Evolutionary conservation across 2,113 vertebrate species (phyloP).

Genomic region (Gorsachius goisagi): DNA sequence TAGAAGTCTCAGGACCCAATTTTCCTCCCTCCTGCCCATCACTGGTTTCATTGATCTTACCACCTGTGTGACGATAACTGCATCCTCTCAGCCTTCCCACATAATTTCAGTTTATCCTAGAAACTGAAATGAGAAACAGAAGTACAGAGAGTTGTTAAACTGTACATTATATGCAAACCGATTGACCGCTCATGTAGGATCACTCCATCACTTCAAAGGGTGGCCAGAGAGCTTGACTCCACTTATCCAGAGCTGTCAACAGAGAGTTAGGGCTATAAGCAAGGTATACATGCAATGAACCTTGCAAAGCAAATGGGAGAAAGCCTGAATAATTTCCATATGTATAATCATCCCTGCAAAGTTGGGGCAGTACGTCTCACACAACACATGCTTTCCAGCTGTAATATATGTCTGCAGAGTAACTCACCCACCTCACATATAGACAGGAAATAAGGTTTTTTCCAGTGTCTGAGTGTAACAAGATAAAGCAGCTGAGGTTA

Average conservation of each 20-base stretch:
- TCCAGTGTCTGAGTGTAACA: background rate
- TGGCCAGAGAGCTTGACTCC: background rate
- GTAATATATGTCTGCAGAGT: background rate
- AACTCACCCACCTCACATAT: background rate
- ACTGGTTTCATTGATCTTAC: background rate
- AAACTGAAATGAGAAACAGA: background rate
- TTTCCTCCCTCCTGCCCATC: background rate
- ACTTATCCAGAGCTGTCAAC: background rate
- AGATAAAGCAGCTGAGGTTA: slow-evolving; percentile 5
- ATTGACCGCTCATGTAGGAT: background rate
- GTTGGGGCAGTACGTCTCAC: background rate
- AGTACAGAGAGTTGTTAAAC: background rate
- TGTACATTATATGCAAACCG: background rate
- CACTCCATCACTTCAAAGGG: background rate
- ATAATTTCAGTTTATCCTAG: background rate
- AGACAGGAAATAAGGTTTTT: slow-evolving; percentile 18
- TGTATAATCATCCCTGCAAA: background rate
- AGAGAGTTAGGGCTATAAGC: background rate
- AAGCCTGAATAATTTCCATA: background rate
- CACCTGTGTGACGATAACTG: background rate
- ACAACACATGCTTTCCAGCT: background rate
- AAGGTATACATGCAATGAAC: background rate
- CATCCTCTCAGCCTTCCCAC: background rate
- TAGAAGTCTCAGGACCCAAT: background rate
- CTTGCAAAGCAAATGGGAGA: background rate